phyloP scores from a whole-genome alignment of 2,113 vertebrate genomes.

The Campylomormyrus numenius region DNA sequence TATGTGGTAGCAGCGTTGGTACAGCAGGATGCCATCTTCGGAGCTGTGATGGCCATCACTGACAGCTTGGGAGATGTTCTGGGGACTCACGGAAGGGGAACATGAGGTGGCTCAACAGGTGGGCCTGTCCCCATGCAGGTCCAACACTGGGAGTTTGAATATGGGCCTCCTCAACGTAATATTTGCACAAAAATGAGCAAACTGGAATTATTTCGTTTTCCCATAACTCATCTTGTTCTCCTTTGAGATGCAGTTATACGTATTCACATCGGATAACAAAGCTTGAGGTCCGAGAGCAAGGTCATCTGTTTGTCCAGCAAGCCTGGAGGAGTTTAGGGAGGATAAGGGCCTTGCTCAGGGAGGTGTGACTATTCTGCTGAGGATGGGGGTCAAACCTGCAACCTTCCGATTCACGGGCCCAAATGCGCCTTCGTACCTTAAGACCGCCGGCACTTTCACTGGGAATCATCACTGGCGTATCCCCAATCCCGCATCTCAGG shows the following conservation, averaged over 20 bases:
- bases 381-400: background rate
- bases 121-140: background rate
- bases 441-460: background rate
- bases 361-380: background rate
- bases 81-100: background rate
- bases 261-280: background rate
- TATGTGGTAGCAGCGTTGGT: background rate
- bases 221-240: background rate
- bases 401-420: background rate
- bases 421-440: background rate
- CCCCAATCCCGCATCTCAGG: background rate
- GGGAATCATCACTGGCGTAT: background rate
- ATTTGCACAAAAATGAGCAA: background rate
- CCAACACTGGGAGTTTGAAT: background rate
- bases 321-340: background rate
- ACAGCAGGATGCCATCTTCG: too few species aligned
- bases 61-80: background rate
- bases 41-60: background rate
- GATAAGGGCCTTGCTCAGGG: background rate
- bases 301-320: background rate
- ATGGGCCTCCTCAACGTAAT: background rate
- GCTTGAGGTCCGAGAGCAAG: background rate
- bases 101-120: background rate
- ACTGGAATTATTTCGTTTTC: background rate
- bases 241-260: background rate